These are phyloP conservation scores for Ptyas mucosa DNA, from an alignment of 2,113 vertebrate species.

Conservation along the genomic window DNA sequence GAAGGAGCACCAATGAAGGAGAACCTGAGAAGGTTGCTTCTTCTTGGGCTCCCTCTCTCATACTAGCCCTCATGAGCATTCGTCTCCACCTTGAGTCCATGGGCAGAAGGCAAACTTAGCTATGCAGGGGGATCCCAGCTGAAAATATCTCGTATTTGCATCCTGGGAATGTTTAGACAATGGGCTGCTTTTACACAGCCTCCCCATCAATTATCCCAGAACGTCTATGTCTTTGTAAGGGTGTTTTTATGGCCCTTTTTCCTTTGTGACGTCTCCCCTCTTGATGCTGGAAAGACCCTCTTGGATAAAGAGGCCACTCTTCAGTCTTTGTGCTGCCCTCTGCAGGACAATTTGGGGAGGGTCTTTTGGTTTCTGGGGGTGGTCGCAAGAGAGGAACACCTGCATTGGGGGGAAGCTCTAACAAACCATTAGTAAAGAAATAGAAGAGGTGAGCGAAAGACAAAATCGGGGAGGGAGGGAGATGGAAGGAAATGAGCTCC, in stretches of 20 bases:
- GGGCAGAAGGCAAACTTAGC: neutral
- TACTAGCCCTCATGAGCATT: neutral
- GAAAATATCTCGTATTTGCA: neutral
- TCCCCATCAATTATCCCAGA: neutral
- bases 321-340: neutral
- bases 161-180: neutral
- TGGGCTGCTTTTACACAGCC: neutral
- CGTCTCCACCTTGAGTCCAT: neutral
- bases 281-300: neutral
- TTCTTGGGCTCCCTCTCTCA: neutral
- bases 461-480: neutral
- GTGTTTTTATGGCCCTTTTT: too few species aligned
- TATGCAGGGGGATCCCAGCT: neutral
- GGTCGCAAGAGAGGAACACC: neutral
- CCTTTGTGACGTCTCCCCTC: neutral
- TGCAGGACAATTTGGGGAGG: neutral
- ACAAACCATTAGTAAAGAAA: conserved; percentile 39
- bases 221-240: neutral
- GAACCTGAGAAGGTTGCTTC: neutral
- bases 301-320: neutral
- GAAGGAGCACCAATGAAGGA: neutral
- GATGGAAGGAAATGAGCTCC: too few species aligned
- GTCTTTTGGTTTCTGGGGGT: neutral
- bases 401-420: neutral
- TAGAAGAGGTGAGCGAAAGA: neutral